Percentiles rank a stretch among this genome's conserved stretches.
These are phyloP conservation scores for Bicyclus anynana DNA, from an alignment of 1,140 invertebrate species.

Conservation along the genomic window DNA sequence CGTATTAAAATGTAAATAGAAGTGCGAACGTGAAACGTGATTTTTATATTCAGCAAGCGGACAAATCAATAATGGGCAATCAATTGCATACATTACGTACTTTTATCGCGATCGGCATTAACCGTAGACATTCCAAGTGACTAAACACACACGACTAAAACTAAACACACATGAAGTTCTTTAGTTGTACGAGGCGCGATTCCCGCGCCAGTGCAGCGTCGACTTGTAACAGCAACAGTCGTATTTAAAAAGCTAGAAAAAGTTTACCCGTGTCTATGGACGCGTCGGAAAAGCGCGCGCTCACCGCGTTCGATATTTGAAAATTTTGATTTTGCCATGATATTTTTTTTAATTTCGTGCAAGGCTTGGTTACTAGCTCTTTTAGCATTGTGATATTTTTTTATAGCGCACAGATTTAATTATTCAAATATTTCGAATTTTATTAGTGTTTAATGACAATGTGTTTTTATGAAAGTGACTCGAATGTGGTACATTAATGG, in stretches of 20 bases:
- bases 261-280: conserved; percentile 7
- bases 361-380: neutral
- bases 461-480: conserved; percentile 36
- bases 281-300: conserved; percentile 26
- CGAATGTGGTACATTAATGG: conserved; percentile 35
- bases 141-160: conserved; percentile 7
- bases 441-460: conserved; percentile 19
- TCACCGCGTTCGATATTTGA: neutral
- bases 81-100: conserved; percentile 3
- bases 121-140: conserved; percentile 20
- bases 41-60: neutral
- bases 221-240: conserved; percentile 19
- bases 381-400: neutral
- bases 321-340: neutral
- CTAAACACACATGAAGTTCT: conserved; percentile 16
- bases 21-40: too few species aligned
- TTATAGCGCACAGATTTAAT: neutral
- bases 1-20: too few species aligned
- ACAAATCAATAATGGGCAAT: conserved; percentile 3
- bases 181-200: conserved; percentile 4
- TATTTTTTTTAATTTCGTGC: neutral
- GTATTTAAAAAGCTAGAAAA: conserved; percentile 21
- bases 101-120: conserved; percentile 22
- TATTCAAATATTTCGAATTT: neutral
- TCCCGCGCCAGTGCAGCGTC: conserved; percentile 28